Percentiles rank a stretch among this genome's conserved stretches.
Conservation (phyloP, 1,140 invertebrate species). For the Araneus ventricosus region DNA sequence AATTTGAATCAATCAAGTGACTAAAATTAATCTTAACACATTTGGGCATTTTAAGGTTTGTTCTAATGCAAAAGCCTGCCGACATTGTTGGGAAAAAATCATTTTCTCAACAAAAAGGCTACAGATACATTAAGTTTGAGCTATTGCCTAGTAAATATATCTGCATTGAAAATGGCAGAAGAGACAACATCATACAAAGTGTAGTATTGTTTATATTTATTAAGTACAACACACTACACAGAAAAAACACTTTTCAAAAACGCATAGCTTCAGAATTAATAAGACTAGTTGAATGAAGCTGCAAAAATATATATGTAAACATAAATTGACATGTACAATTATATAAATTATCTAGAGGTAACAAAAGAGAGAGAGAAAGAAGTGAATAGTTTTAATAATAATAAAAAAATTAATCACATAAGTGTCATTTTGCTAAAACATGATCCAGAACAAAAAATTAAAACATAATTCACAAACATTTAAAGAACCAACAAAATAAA, state of each 20-base stretch:
- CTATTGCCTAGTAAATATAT: not conserved
- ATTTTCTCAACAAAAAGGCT: not conserved
- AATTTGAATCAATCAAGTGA: too few species aligned
- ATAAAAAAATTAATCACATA: not conserved
- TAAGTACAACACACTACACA: conserved; percentile 34
- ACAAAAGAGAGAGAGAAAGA: not conserved
- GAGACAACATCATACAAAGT: conserved; percentile 16
- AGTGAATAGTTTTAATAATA: not conserved
- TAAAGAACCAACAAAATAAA: too few species aligned
- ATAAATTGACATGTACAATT: not conserved
- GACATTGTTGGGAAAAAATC: not conserved
- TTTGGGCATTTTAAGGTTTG: not conserved
- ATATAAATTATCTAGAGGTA: not conserved
- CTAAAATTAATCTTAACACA: too few species aligned
- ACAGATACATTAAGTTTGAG: not conserved
- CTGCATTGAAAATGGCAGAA: conserved; percentile 29
- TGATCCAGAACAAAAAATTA: not conserved
- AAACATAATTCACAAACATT: too few species aligned
- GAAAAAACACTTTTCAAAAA: not conserved
- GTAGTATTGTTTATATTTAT: conserved; percentile 32
- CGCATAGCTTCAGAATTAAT: not conserved
- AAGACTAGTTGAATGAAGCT: conserved; percentile 3
- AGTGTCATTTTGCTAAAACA: not conserved
- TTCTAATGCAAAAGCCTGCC: not conserved
- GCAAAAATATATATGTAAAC: conserved; percentile 16